These are phyloP conservation scores for Bradypodion ventrale DNA, from an alignment of 2,797 vertebrate genomes.

Conservation along the genomic window DNA sequence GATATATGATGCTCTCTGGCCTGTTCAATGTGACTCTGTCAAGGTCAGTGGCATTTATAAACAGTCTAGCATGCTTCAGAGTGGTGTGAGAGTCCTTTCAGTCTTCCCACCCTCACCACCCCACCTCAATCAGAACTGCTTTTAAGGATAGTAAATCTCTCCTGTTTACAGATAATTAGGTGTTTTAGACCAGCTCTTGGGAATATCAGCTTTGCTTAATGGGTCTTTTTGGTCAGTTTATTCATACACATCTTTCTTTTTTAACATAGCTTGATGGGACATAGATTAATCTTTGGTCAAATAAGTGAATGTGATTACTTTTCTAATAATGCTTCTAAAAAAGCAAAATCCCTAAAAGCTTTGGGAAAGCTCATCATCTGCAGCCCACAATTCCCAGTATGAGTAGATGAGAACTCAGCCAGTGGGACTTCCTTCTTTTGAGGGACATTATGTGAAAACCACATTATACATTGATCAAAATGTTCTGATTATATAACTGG, in stretches of 20 bases:
- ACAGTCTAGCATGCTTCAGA: neutral
- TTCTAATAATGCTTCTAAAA: neutral
- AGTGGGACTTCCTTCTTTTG: neutral
- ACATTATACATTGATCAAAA: neutral
- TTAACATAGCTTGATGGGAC: neutral
- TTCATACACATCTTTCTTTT: constrained; percentile 1
- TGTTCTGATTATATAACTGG: neutral
- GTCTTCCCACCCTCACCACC: neutral
- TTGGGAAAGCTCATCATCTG: neutral
- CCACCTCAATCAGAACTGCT: constrained; percentile 30
- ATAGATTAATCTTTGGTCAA: constrained; percentile 4
- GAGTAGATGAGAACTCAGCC: neutral
- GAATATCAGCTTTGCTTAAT: constrained; percentile 12
- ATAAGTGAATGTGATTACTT: neutral
- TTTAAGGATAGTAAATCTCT: constrained; percentile 36
- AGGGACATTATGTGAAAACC: neutral
- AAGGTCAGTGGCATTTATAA: neutral
- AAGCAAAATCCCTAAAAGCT: neutral
- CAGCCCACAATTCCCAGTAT: neutral
- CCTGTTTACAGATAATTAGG: constrained; percentile 24
- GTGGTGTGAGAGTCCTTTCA: neutral
- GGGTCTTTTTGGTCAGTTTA: neutral
- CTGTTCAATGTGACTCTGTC: neutral
- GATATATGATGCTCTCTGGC: constrained; percentile 17
- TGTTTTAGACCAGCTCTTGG: neutral